Evolutionary conservation across 1,140 invertebrate genomes (phyloP), one percentile per base, ranked within the genome.

Genomic region (Alviniconcha marisindica): DNA sequence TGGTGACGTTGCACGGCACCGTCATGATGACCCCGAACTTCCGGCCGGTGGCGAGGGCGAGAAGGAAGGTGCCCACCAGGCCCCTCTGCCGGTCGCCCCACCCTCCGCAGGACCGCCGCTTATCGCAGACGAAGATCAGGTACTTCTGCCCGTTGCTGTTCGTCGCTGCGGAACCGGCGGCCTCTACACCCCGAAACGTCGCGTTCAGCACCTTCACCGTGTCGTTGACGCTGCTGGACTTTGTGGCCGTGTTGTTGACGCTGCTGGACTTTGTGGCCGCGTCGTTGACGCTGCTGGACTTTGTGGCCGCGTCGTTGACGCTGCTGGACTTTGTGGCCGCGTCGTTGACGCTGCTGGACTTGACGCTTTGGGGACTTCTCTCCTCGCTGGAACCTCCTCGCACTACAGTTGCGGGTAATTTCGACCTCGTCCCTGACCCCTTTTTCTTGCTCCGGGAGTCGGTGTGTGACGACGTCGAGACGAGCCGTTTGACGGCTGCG

Each of bases 1-100:
- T 31, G 38, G 48, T 54, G 0, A 89, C 33, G 40, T 87, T 74
- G 48, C 89, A 89, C 5, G 87, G 89, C 56, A 51, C 82, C 5
- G 71, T 81, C 83, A 88, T 88, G 21, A 83, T 73, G 21, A 89
- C 80, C 10, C 71, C 81, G 77, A 88, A 87, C 40, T 42, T n/a
- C 28, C 89, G 74, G 28, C 84, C 82, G 0, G 85, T 85, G 0
- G 85, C 54, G 12, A 82, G 44, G 5, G 89, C 81, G 33, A 87
- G 66, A 2, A 88, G 33, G 77, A 83, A 89, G 3, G 69, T 44
- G 31, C 86, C 83, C 2, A 87, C 80, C 28, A 88, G 83, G 12
- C 86, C 87, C 21, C 83, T 60, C 48, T 87, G 87, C 81, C 89
- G 81, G 78, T 89, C 87, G 18, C 85, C 87, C 86, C 85, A 87